Percentiles rank a stretch among this genome's conserved stretches.
phyloP scores from a whole-genome alignment of 2,797 vertebrate species.

The Mionectes olivaceus region DNA sequence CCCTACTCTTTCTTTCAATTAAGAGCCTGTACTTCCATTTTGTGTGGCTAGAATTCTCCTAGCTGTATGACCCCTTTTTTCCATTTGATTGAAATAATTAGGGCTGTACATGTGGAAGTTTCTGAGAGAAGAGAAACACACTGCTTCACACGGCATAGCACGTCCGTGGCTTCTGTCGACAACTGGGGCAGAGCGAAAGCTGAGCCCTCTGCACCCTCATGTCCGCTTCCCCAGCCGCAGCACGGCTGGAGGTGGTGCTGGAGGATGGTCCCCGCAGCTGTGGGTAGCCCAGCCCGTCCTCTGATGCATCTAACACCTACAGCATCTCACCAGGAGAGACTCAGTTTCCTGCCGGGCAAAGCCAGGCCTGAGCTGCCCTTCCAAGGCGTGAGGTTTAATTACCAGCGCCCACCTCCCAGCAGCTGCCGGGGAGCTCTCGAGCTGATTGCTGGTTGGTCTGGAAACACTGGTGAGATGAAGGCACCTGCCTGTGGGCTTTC shows the following conservation, averaged over 20 bases:
- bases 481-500: neutral
- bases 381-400: neutral
- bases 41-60: neutral
- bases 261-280: accelerated
- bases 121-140: neutral
- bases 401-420: neutral
- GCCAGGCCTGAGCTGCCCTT: neutral
- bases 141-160: accelerated
- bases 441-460: neutral
- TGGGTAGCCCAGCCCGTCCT: neutral
- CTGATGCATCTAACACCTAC: neutral
- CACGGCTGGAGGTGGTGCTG: neutral
- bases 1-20: neutral
- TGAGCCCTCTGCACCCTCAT: neutral
- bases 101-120: neutral
- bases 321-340: accelerated
- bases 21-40: neutral
- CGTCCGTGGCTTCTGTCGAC: neutral
- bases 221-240: accelerated
- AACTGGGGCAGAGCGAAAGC: neutral
- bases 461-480: neutral
- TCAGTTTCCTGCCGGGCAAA: neutral
- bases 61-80: neutral
- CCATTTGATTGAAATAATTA: neutral
- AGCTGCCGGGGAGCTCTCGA: neutral